phyloP scores from a whole-genome alignment of 2,113 vertebrate genomes.

The Mystacornis crossleyi region DNA sequence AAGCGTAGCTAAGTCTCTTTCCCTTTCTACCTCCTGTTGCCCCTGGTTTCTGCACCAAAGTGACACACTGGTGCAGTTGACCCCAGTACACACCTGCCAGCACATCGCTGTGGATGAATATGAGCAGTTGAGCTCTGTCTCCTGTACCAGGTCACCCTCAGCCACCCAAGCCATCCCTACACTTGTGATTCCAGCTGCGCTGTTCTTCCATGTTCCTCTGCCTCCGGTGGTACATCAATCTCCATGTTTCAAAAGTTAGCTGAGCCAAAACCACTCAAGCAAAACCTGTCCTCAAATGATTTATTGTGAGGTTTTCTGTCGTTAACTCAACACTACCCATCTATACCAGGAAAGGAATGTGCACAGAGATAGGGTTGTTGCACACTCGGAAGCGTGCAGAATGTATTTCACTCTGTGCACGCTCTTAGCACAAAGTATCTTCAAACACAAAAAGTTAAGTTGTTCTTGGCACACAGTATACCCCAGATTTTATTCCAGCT shows the following conservation, averaged over 20 bases:
- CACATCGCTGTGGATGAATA: neutral
- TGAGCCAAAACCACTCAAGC: neutral
- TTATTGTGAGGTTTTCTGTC: neutral
- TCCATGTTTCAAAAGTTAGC: neutral
- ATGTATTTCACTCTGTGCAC: neutral
- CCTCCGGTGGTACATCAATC: neutral
- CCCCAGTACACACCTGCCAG: neutral
- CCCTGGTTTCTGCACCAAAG: neutral
- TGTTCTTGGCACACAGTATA: neutral
- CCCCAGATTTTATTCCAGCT: neutral
- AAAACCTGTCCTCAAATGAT: neutral
- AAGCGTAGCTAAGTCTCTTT: neutral
- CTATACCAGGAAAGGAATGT: neutral
- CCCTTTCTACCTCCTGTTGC: neutral
- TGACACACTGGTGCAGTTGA: neutral
- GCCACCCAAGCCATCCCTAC: rapidly evolving
- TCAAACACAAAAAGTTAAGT: neutral
- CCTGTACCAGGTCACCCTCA: neutral
- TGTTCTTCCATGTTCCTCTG: neutral
- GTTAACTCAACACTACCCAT: neutral
- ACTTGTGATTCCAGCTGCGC: rapidly evolving
- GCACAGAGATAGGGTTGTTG: neutral
- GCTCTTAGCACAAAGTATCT: neutral
- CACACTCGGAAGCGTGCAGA: neutral
- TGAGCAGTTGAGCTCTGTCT: neutral